Evolutionary conservation across 2,797 vertebrate species (phyloP).

Genomic region (Trichosurus vulpecula): DNA sequence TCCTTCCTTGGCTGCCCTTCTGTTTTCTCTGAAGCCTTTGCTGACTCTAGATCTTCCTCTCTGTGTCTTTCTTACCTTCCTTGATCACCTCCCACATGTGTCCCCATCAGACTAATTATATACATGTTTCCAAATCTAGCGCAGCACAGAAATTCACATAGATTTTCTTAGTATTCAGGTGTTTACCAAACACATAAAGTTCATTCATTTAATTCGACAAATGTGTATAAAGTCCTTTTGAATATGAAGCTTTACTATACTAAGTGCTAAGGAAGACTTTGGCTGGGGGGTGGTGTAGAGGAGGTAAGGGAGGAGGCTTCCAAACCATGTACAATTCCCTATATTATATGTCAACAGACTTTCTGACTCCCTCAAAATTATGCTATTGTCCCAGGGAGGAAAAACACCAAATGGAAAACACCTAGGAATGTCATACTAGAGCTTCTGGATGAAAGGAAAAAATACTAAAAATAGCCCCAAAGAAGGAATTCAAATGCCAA

Average conservation of each 20-base stretch:
- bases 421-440: not conserved
- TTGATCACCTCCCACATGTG: accelerated
- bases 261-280: not conserved
- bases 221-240: not conserved
- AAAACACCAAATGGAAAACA: not conserved
- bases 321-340: not conserved
- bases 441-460: not conserved
- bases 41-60: slow-evolving; percentile 45
- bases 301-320: not conserved
- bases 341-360: not conserved
- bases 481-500: not conserved
- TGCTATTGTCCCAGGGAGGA: not conserved
- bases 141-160: not conserved
- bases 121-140: not conserved
- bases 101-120: not conserved
- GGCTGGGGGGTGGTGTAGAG: too few species aligned
- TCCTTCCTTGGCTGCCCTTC: slow-evolving; percentile 62
- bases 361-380: not conserved
- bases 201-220: not conserved
- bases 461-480: not conserved
- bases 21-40: slow-evolving; percentile 41
- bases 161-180: not conserved
- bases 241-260: not conserved
- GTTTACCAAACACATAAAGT: not conserved
- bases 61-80: not conserved